Base-by-base conservation (phyloP, 2,797 vertebrate genomes). In the Neostethus bicornis region DNA sequence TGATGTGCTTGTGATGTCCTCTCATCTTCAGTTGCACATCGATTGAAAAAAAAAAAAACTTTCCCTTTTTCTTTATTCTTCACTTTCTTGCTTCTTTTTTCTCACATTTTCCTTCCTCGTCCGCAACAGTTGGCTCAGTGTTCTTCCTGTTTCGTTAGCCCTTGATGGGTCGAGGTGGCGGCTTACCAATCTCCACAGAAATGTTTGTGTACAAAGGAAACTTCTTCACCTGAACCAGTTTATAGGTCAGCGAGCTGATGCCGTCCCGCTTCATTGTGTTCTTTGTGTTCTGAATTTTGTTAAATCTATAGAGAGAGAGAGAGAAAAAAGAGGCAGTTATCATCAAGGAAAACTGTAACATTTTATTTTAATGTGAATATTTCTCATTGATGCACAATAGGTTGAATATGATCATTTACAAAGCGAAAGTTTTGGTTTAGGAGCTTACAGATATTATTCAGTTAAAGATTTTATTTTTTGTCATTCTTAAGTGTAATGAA, bases 251-350 rank as follows among this genome's bases (percentile, higher is more conserved):
- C 0, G 95, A 94, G 77, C 94, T 95, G 82, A 99, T 98, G 75
- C 97, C 97, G 0, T 99, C 97, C 73, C 93, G 94, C 85, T 94
- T 96, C 97, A 99, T 99, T 0, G 95, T 98, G 92, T 95, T 93
- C 92, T 98, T 99, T 1, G 97, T 99, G 89, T 99, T 99, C 83
- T 98, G 96, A 82, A 99, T 99, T 92, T 98, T 98, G 81, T 93
- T 98, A 87, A 99, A 99, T 83, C 97, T 99, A 31, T 13, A 0
- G 61, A 32, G 54, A 62, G 4, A 9, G 14, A 4, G 35, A 2
- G 28, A 17, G 32, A 2, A 71, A 39, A 51, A 17, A 23, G 10
- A 50, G 5, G 37, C 43, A 17, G 39, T 59, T n/a, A 51, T 5
- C 66, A 21, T 24, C 0, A 25, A 52, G 35, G 16, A 23, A 38